Evolutionary conservation across 2,888 invertebrate genomes (phyloP), one percentile per base, ranked within the genome.

Genomic region (Apotomis betuletana): DNA sequence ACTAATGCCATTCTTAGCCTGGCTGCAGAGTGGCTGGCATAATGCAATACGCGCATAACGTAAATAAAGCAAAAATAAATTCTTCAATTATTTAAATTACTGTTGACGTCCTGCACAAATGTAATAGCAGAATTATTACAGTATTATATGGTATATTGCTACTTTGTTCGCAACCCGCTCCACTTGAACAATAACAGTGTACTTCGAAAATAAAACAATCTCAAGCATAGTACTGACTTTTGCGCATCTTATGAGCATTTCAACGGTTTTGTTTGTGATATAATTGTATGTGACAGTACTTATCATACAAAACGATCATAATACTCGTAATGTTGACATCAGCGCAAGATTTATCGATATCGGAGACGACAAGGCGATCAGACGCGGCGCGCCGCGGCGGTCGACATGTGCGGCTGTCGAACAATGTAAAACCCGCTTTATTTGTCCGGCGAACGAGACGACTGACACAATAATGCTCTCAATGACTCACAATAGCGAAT

Each of bases 401-500:
- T n/a, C 61, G 61, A 55, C 52, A 44, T 52, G 27, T 67, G 52
- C 62, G 61, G 41, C 71, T 72, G 67, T 58, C 71, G 71, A 63
- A 77, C 75, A 44, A 64, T 75, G 76, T 81, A 79, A 81, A 83
- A 80, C 80, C 79, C 77, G 79, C 84, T 80, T 81, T 81, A 83
- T 81, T 82, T 81, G 80, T 77, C 78, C 76, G 67, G 74, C 80
- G 78, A 80, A 78, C 82, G 79, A 79, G 83, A 83, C 83, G 81
- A 82, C 86, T 88, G 90, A 87, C 90, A 90, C 90, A 90, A 90
- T 70, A 75, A 74, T 89, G 88, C 87, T 89, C 90, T 80, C 86
- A 88, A 87, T 92, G 92, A 92, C 85, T 92, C 92, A 92, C 91
- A 89, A 92, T 91, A 88, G 91, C 91, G 84, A 92, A 93, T 92